A percentile compares a stretch with the other conserved stretches of the same genome.
These are phyloP conservation scores for Aramus guarauna DNA, from an alignment of 2,113 vertebrate species.

Conservation along the genomic window DNA sequence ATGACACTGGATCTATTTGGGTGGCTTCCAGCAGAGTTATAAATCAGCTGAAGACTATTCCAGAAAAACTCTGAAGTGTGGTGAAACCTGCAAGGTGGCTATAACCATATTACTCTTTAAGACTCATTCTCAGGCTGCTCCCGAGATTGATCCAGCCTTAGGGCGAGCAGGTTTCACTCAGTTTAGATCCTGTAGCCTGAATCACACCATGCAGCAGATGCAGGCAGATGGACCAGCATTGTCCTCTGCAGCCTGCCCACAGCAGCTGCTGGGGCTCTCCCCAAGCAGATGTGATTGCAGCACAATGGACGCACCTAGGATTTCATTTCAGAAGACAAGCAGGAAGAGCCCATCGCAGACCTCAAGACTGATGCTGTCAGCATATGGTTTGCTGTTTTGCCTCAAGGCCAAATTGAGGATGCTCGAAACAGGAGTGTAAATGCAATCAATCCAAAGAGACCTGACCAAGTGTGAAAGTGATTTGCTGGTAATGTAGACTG, in stretches of 20 bases:
- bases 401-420: not conserved
- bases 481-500: not conserved
- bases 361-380: not conserved
- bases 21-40: not conserved
- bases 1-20: not conserved
- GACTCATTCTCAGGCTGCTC: not conserved
- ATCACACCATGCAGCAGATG: not conserved
- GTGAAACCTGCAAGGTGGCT: not conserved
- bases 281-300: not conserved
- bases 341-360: not conserved
- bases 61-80: not conserved
- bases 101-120: not conserved
- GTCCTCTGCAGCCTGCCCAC: not conserved
- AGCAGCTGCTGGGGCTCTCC: not conserved
- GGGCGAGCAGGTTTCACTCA: not conserved
- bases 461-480: not conserved
- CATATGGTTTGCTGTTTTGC: not conserved
- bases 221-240: fast-evolving
- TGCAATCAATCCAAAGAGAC: not conserved
- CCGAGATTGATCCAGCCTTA: not conserved
- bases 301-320: fast-evolving
- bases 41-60: not conserved
- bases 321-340: not conserved
- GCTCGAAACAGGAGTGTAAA: not conserved
- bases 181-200: not conserved